Base-by-base conservation (phyloP, 2,113 vertebrate genomes). In the Podiceps cristatus region DNA sequence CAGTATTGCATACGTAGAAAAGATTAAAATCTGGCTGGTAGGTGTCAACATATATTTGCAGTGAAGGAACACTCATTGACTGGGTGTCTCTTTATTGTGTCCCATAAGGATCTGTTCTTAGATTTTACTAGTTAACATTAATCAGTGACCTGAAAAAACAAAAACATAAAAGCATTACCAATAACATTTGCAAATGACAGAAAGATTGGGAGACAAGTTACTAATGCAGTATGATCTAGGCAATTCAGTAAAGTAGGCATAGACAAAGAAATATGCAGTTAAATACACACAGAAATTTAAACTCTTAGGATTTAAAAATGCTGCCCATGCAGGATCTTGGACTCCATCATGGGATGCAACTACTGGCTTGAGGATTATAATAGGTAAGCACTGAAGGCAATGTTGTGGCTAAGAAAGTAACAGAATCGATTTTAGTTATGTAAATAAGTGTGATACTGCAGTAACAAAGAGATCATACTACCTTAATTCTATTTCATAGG, bases 101-200 rank as follows among this genome's bases (percentile, higher is more conserved):
- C 42, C 35, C n/a, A 28, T 56, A 93, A 90, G 50, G 67, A 79
- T 83, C 35, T 90, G 67, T 37, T 71, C 81, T 76, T 83, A 90
- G 74, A 64, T 76, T 94, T 91, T 93, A 59, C 58, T 63, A 62
- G 18, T 76, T 90, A 96, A 79, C 25, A 80, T 83, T 96, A 88
- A 93, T 22, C 66, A 95, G 71, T 88, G 81, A 97, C 95, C 88
- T 94, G 95, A 35, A 96, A 96, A 89, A 95, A 85, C 25, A 94
- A 96, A 93, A 96, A 91, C 45, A 76, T 62, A 92, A 69, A 92
- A 94, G 1, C 40, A 69, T 95, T 96, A 91, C 74, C 12, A 94
- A 53, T 74, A 88, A 86, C 13, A 80, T 69, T 92, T 66, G 15
- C 24, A 82, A 91, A 87, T 68, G 33, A 75, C 60, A 72, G 33